Percentiles rank a stretch among this genome's conserved stretches.
Evolutionary conservation across 2,113 vertebrate species (phyloP).

Genomic region (Alectura lathami): DNA sequence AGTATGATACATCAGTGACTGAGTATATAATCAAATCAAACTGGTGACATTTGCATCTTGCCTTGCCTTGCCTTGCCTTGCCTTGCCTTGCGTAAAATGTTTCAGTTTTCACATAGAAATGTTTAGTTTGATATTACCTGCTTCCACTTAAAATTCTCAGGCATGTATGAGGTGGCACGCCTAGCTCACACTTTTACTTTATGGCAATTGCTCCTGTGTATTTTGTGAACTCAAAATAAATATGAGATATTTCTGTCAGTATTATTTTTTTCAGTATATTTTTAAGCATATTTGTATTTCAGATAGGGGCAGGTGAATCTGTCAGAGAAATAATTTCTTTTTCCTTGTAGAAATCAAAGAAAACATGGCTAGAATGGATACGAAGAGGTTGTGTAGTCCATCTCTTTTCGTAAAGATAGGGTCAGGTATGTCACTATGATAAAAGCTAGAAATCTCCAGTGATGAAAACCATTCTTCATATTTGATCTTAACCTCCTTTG

Average conservation of each 20-base stretch:
- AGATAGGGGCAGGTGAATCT: not conserved
- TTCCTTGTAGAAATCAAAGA: not conserved
- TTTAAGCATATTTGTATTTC: not conserved
- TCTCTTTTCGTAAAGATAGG: conserved; percentile 14
- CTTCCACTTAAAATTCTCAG: not conserved
- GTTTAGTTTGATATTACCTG: not conserved
- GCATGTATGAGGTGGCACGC: not conserved
- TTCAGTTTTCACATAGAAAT: not conserved
- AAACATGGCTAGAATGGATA: not conserved
- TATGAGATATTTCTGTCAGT: too few relatives aligned
- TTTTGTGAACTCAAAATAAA: not conserved
- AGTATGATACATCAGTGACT: not conserved
- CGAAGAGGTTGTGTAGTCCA: not conserved
- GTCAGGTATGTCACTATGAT: conserved; percentile 8
- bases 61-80: too few relatives aligned
- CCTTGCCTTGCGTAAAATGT: too few relatives aligned
- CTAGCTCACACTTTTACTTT: not conserved
- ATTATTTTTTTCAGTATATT: not conserved
- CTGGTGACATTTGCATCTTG: rapidly evolving
- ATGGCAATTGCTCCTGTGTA: not conserved
- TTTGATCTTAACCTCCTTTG: conserved; percentile 16
- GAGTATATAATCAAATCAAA: not conserved
- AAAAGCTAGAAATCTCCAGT: not conserved
- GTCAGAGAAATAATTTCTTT: not conserved
- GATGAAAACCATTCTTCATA: not conserved